Evolutionary conservation across 2,797 vertebrate genomes (phyloP), one percentile per base, ranked within the genome.

Genomic region (Lithobates pipiens): DNA sequence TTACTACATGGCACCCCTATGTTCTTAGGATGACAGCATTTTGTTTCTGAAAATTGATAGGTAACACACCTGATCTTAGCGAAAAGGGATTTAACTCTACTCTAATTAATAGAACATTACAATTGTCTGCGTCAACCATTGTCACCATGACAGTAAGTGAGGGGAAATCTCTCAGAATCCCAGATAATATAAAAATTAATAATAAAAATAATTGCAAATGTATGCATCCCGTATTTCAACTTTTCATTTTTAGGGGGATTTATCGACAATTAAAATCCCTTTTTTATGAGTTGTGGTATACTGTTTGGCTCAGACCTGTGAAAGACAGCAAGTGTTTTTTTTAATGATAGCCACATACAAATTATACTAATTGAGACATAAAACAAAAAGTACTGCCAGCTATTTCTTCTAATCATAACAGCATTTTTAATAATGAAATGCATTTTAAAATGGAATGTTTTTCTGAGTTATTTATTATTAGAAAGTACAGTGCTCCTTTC

Each of bases 231-330:
- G 11, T 29, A 69, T 46, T 23, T 15, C 13, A 50, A 5, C 11
- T 7, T 76, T 11, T 0, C n/a, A 23, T 11, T 78, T 15, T 78
- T 44, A 29, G 57, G 27, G 2, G 46, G 0, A 36, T 50, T 79
- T 63, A 11, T 57, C 57, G 46, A 57, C 75, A 34, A 61, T 76
- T 76, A 76, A 36, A 76, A 76, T 76, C 29, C 73, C 44, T 9
- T 23, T 21, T 63, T 46, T 15, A 4, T n/a, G 18, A 42, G 7
- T 79, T 79, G 77, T 65, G 65, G 42, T 50, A 32, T 32, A 50
- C 3, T 68, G 15, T 29, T 46, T 3, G 29, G 65, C 25, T 50
- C 42, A 25, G 6, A 78, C 15, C 11, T 10, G 25, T 29, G 15
- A 67, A 29, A 78, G 32, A 25, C 27, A 36, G 10, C 23, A 74